Evolutionary conservation across 2,888 invertebrate species (phyloP), one percentile per base, ranked within the genome.

Genomic region (Brenthis hecate): DNA sequence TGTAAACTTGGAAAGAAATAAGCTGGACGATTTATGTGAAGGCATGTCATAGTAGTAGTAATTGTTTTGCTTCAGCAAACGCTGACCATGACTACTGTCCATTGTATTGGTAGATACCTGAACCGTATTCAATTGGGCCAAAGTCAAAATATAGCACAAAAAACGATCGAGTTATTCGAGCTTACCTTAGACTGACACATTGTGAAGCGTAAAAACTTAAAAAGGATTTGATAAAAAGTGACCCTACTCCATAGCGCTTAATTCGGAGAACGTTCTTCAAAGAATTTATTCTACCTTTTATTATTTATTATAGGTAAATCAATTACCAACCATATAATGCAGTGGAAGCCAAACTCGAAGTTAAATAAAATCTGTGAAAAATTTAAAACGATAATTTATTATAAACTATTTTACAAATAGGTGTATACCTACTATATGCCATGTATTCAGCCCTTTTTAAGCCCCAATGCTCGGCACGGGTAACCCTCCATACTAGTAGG

Each of bases 111-210:
- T 82, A 84, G 82, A 82, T 84, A 84, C 81, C 81, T 84, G 81
- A 84, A 85, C 85, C 79, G 78, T 78, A 84, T 79, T 86, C 83
- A 89, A 87, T 87, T 83, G 84, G 80, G 75, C 78, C 84, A 85
- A 85, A 83, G 83, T 84, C 80, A 86, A 86, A 85, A 88, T 88
- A 85, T 78, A 74, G 68, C 28, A 85, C 76, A 90, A 89, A 90
- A 90, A 87, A 81, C 81, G 84, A 85, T 87, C 81, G 80, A 47
- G 60, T 50, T 81, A 76, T 68, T 83, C 81, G 80, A 76, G 81
- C 82, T 80, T 79, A 74, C 81, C 82, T 84, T 84, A 84, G 82
- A 84, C 85, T 89, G 86, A 80, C 32, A 56, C 47, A 47, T 19
- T 47, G 57, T 78, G 84, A 84, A 76, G 80, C 68, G 80, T 83